A percentile compares a stretch with the other conserved stretches of the same genome.
phyloP scores from a whole-genome alignment of 2,888 invertebrate species.

The Orthosia incerta region DNA sequence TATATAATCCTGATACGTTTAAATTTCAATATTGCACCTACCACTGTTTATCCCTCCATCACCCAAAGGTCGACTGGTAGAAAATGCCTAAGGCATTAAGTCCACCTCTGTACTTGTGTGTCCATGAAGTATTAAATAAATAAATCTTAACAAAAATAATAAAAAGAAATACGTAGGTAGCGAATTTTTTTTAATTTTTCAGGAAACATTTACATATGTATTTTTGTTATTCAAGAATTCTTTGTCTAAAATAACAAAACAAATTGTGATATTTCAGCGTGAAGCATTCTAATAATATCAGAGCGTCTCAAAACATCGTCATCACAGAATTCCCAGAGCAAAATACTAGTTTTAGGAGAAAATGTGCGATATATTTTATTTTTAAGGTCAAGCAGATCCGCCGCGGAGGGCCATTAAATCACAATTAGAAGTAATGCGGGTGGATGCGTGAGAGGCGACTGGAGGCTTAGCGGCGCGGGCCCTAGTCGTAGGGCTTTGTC shows the following conservation, averaged over 20 bases:
- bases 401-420: conserved; percentile 88
- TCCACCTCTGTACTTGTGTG: too few species aligned
- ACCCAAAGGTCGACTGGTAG: too few species aligned
- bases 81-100: too few species aligned
- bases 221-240: neutral
- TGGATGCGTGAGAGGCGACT: conserved; percentile 85
- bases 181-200: neutral
- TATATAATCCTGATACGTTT: too few species aligned
- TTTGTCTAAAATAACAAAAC: conserved; percentile 11
- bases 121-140: too few species aligned
- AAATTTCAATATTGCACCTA: too few species aligned
- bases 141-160: conserved; percentile 8
- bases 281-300: conserved; percentile 17
- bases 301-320: conserved; percentile 36
- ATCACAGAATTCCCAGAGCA: conserved; percentile 58
- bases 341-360: conserved; percentile 66
- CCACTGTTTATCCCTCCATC: too few species aligned
- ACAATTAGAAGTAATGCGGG: conserved; percentile 90
- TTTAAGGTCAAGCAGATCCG: conserved; percentile 85
- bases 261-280: conserved; percentile 1
- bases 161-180: neutral
- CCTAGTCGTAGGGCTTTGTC: conserved; percentile 82
- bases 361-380: conserved; percentile 79
- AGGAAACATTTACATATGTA: neutral
- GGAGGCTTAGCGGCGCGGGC: conserved; percentile 79